Evolutionary conservation across 1,140 invertebrate species (phyloP).

Genomic region (Zaprionus ghesquierei): DNA sequence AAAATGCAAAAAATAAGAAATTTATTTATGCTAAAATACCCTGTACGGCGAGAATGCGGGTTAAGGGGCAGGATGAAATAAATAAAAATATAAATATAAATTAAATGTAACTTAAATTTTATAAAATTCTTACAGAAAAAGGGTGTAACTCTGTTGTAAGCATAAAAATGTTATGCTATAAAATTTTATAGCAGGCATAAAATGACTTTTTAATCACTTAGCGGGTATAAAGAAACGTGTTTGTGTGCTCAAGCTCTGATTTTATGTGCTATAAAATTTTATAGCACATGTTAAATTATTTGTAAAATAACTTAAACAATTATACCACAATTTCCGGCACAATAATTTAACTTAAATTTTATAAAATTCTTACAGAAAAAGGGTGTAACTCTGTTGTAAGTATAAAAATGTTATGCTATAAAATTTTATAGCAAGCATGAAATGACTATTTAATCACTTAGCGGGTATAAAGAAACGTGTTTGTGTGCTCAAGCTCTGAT

Average conservation of each 20-base stretch:
- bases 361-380: background rate
- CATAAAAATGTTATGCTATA: background rate
- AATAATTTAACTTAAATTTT: background rate
- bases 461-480: background rate
- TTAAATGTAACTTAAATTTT: background rate
- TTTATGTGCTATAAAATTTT: background rate
- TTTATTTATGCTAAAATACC: constrained; percentile 13
- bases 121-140: background rate
- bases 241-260: background rate
- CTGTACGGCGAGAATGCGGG: background rate
- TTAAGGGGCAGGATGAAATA: background rate
- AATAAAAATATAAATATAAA: background rate
- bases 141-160: background rate
- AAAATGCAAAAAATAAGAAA: constrained; percentile 37
- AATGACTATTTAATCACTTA: no score
- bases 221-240: background rate
- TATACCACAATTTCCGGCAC: background rate
- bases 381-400: no score
- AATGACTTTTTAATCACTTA: no score
- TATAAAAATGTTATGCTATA: background rate
- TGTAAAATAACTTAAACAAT: background rate
- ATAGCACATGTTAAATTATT: background rate
- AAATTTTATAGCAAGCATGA: background rate
- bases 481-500: background rate
- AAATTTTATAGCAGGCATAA: background rate